Conservation (phyloP, 2,113 vertebrate genomes). For the Puntigrus tetrazona region DNA sequence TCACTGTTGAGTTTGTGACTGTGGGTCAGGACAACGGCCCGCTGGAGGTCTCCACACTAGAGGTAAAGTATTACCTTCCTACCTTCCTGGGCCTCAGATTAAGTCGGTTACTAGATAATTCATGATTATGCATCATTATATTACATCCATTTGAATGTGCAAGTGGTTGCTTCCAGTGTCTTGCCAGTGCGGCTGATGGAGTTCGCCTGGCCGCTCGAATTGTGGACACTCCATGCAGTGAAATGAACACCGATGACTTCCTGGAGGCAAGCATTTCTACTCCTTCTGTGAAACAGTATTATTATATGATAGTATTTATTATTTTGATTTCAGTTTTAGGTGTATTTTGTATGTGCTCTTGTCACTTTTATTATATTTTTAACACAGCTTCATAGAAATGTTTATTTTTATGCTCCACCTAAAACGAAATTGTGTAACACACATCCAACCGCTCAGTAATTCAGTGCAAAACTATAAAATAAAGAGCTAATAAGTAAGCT, state of each 20-base stretch:
- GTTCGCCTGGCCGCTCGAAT: constrained; percentile 92
- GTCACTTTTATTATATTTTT: background rate
- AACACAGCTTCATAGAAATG: background rate
- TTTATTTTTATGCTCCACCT: background rate
- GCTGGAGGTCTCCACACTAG: constrained; percentile 79
- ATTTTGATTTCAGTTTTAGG: background rate
- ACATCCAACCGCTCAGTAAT: too few relatives aligned
- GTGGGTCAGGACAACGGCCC: constrained; percentile 85
- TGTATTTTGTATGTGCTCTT: too few relatives aligned
- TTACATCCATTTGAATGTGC: background rate
- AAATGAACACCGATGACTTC: constrained; percentile 96
- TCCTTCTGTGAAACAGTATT: background rate
- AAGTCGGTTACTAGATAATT: background rate
- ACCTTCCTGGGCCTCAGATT: background rate
- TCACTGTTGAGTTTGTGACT: constrained; percentile 87
- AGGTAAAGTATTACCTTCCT: constrained; percentile 72
- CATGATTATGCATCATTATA: background rate
- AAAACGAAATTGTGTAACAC: too few relatives aligned
- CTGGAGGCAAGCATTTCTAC: constrained; percentile 77
- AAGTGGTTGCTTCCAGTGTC: constrained; percentile 75
- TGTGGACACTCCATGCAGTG: constrained; percentile 93
- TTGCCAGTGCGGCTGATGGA: constrained; percentile 85
- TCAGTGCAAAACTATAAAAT: too few relatives aligned
- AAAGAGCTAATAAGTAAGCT: too few relatives aligned
- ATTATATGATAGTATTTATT: background rate